These are phyloP conservation scores for Hedya salicella DNA, from an alignment of 2,888 invertebrate species.

Conservation along the genomic window DNA sequence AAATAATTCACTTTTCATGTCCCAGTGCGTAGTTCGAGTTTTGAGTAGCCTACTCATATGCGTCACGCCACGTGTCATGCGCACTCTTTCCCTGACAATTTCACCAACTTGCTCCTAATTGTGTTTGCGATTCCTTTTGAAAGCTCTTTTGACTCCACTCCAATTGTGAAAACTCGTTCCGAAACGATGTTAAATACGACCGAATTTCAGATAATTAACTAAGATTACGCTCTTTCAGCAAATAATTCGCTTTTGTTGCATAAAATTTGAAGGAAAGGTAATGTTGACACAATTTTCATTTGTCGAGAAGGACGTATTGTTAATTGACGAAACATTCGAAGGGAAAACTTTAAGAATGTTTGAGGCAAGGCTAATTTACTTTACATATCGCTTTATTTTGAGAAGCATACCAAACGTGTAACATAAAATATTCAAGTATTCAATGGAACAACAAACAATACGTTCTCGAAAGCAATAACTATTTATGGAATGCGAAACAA, in stretches of 20 bases:
- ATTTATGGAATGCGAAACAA: slow-evolving; percentile 58
- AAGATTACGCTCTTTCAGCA: slow-evolving; percentile 75
- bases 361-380: not conserved
- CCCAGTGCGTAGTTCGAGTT: not conserved
- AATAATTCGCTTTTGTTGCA: slow-evolving; percentile 73
- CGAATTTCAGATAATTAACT: slow-evolving; percentile 82
- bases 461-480: slow-evolving; percentile 13
- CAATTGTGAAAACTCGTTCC: slow-evolving; percentile 78
- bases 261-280: slow-evolving; percentile 58
- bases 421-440: not conserved
- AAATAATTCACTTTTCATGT: no score
- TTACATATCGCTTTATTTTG: not conserved
- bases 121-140: slow-evolving; percentile 80
- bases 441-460: not conserved
- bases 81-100: slow-evolving; percentile 74
- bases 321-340: slow-evolving; percentile 26
- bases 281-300: slow-evolving; percentile 49
- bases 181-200: slow-evolving; percentile 79
- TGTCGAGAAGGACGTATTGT: slow-evolving; percentile 14
- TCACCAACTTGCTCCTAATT: slow-evolving; percentile 76
- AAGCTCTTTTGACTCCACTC: slow-evolving; percentile 76
- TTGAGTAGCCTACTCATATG: slow-evolving; percentile 49
- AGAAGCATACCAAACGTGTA: not conserved
- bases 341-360: not conserved
- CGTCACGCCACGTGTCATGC: slow-evolving; percentile 56